Evolutionary conservation across 2,888 invertebrate genomes (phyloP), one percentile per base, ranked within the genome.

Genomic region (Scelioninae gen. 2): DNA sequence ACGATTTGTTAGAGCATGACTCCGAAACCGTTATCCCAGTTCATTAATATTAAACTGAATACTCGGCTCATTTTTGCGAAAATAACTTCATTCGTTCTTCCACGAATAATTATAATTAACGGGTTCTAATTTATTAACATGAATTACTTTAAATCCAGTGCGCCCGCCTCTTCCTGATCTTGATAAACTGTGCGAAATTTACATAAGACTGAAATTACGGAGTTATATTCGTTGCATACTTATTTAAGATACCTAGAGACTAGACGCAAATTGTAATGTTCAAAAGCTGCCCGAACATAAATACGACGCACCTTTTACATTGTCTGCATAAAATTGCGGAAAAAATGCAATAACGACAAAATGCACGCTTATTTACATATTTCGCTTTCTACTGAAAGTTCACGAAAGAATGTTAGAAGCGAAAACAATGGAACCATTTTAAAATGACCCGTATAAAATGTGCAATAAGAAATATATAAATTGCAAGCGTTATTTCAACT

Each of bases 1-100:
- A 37, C 46, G 46, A 69, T 61, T 69, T 61, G 68, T 46, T 11
- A 63, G 55, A 53, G 55, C 61, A 63, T 55, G 48, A 70, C 53
- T 52, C 6, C 19, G n/a, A 31, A 55, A 70, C 61, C 69, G 61
- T 70, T 61, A 70, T 28, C 22, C 13, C 9, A 16, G 31, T 18
- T 48, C 61, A 55, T 70, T 63, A 63, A 46, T 43, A 58, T 53
- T 31, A 35, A 67, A 67, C 16, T 41, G 25, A 43, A 58, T 37
- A 25, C 11, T n/a, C 35, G 4, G 11, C 3, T 0, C n/a, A 35
- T 41, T 55, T 50, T 63, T n/a, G 37, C 35, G 35, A 39, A 61
- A 63, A 55, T 41, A 48, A 46, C 61, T 41, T 55, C 46, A 48
- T 55, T 60, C 55, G 53, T 53, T 52, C 6, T 22, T 33, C 1